These are phyloP conservation scores for Hecatera dysodea DNA, from an alignment of 2,888 invertebrate genomes.

Conservation along the genomic window DNA sequence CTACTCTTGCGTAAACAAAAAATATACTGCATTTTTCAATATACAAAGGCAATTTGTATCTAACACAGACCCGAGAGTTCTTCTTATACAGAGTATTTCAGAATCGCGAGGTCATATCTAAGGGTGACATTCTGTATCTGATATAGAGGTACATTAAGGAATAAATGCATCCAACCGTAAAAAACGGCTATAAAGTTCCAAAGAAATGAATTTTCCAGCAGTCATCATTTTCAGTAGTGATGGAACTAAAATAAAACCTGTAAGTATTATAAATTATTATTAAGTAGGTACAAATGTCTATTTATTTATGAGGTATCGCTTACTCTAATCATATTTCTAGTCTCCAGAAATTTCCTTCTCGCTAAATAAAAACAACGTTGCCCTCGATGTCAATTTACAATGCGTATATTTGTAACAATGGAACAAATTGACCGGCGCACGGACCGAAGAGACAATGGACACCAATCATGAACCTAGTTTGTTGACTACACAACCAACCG, in stretches of 20 bases:
- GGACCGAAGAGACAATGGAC: conserved; percentile 81
- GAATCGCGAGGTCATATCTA: no score
- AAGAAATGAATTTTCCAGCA: no score
- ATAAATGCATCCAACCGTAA: no score
- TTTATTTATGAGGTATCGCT: not conserved
- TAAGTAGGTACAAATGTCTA: not conserved
- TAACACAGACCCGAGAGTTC: no score
- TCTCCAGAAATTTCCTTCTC: not conserved
- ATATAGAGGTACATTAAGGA: not conserved
- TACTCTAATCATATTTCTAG: not conserved
- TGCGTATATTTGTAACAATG: conserved; percentile 86
- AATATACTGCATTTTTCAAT: not conserved
- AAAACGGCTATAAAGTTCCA: no score
- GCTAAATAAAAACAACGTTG: conserved; percentile 46
- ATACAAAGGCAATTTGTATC: not conserved
- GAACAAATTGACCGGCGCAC: conserved; percentile 84
- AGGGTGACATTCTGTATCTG: not conserved
- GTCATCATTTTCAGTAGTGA: no score
- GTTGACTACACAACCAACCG: conserved; percentile 76
- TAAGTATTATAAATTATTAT: no score
- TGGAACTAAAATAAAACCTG: no score
- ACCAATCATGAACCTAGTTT: conserved; percentile 86
- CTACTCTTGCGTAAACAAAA: not conserved
- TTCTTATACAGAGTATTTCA: not conserved
- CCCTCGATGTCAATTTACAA: conserved; percentile 79